These are phyloP conservation scores for Amyelois transitella DNA, from an alignment of 1,140 invertebrate species.

Conservation along the genomic window DNA sequence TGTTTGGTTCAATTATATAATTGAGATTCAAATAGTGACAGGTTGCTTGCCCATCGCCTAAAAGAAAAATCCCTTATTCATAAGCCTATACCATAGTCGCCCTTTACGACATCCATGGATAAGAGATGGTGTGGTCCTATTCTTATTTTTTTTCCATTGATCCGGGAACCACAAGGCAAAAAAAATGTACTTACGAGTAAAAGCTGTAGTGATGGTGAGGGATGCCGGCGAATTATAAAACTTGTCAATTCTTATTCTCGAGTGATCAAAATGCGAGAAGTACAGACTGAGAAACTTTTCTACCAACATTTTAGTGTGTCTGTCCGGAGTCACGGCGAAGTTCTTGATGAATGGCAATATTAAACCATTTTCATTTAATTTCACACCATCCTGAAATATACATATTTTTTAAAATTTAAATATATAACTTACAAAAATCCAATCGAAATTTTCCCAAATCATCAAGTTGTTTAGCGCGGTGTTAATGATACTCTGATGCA, in stretches of 20 bases:
- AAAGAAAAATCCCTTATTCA: too few relatives aligned
- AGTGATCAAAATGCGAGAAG: constrained; percentile 43
- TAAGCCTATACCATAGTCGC: too few relatives aligned
- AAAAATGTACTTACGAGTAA: constrained; percentile 26
- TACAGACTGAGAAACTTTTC: constrained; percentile 51
- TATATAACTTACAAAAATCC: not conserved
- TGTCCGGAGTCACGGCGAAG: constrained; percentile 24
- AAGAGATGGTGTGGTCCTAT: too few relatives aligned
- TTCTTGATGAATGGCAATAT: constrained; percentile 44
- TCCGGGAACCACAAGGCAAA: not conserved
- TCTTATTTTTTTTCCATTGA: too few relatives aligned
- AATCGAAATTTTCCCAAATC: too few relatives aligned
- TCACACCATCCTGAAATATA: constrained; percentile 50
- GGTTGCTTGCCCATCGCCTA: too few relatives aligned
- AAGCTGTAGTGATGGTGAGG: constrained; percentile 27
- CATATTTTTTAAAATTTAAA: not conserved
- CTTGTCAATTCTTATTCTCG: constrained; percentile 17
- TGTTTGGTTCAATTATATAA: too few relatives aligned
- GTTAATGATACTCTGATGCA: too few relatives aligned
- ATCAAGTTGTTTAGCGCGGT: too few relatives aligned
- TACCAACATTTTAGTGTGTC: constrained; percentile 34
- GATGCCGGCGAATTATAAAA: constrained; percentile 35
- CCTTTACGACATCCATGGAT: too few relatives aligned
- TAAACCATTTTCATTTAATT: constrained; percentile 39
- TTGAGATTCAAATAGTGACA: too few relatives aligned